Evolutionary conservation across 2,797 vertebrate genomes (phyloP), one percentile per base, ranked within the genome.

Genomic region (Syncerus caffer): DNA sequence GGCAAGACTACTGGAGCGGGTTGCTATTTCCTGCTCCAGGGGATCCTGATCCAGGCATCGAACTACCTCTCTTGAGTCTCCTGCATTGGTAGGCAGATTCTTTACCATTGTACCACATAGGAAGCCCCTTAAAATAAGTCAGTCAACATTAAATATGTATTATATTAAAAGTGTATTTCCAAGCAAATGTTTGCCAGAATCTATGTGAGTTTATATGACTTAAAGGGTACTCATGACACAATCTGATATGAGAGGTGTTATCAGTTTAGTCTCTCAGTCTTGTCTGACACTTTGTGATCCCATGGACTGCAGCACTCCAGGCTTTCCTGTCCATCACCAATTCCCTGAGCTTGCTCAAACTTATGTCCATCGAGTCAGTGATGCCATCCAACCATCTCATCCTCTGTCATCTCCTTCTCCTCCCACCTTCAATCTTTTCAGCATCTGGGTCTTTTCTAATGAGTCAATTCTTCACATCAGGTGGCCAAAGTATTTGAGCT

Each of bases 21-120:
- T 64, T 64, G 31, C 15, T 64, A 64, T 64, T 64, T n/a, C 15
- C 62, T 64, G n/a, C 31, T 64, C 15, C 15, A 64, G 3, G 15
- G 64, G 62, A 64, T 64, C 31, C 7, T 1, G 0, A n/a, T 17
- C 31, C 31, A 64, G 62, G 7, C 62, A 17, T 17, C 0, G 0
- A 64, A n/a, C 62, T 31, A 64, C 7, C 15, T 64, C 7, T 64
- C 31, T 4, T 64, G 62, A 64, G 15, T 64, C 31, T 64, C 62
- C 31, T n/a, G 62, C 62, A n/a, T 64, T 17, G 15, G 7, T 15
- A 17, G 31, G 29, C 7, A 64, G 15, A 64, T n/a, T 17, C 31
- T 64, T 64, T 64, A n/a, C 7, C 7, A 4, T 16, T n/a, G 62
- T 64, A 17, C 7, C 62, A 64, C 7, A 15, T 64, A 64, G 62